Evolutionary conservation across 2,113 vertebrate genomes (phyloP).

Genomic region (Puffinus mauretanicus): DNA sequence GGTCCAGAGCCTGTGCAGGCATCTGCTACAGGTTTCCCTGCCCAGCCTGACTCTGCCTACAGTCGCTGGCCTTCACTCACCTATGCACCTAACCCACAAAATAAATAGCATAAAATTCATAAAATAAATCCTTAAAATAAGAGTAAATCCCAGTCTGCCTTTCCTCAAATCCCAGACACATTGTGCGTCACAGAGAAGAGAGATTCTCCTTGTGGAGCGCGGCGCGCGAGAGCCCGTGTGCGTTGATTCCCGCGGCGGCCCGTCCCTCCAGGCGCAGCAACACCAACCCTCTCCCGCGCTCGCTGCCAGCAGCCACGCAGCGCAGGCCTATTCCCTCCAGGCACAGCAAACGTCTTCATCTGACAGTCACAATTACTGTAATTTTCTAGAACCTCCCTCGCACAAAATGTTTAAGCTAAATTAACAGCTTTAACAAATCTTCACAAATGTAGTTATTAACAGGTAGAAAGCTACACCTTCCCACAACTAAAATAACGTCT

Average conservation of each 20-base stretch:
- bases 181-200: fast-evolving
- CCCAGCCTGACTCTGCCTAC: not conserved
- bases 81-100: not conserved
- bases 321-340: not conserved
- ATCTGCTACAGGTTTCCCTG: not conserved
- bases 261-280: not conserved
- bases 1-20: not conserved
- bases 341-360: not conserved
- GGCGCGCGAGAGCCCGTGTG: not conserved
- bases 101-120: not conserved
- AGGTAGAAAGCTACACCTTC: conserved; percentile 49
- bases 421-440: conserved; percentile 55
- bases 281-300: not conserved
- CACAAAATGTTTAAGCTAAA: conserved; percentile 53
- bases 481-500: not conserved
- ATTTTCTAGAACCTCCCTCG: conserved; percentile 33
- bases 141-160: not conserved
- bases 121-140: not conserved
- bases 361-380: conserved; percentile 53
- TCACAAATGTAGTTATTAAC: conserved; percentile 30
- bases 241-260: not conserved
- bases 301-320: not conserved
- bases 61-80: not conserved
- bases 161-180: not conserved
- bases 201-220: fast-evolving